phyloP scores from a whole-genome alignment of 1,140 invertebrate genomes.

The Archivesica marissinica region DNA sequence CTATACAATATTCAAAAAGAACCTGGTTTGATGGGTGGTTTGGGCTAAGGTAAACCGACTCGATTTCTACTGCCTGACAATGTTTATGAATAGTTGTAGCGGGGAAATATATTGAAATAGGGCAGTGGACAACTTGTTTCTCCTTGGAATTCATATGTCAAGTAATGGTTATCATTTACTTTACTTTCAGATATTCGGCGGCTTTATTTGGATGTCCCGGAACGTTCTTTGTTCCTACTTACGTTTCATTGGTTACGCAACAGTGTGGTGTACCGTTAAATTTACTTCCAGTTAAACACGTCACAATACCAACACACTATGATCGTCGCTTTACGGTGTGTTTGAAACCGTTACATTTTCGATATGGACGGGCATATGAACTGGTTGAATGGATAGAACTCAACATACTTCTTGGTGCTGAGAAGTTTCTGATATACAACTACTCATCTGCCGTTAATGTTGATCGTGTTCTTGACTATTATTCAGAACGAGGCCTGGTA shows the following conservation, averaged over 20 bases:
- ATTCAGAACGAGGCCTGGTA: conserved; percentile 87
- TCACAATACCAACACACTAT: background rate
- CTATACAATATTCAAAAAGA: no score
- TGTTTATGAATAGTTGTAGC: no score
- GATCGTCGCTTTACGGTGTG: conserved; percentile 90
- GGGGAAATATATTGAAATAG: no score
- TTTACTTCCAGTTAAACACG: conserved; percentile 3
- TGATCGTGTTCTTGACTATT: conserved; percentile 88
- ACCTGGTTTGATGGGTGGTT: no score
- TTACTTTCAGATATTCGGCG: conserved; percentile 26
- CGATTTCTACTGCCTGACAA: no score
- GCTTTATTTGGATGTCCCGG: background rate
- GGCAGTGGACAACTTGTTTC: no score
- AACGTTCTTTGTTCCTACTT: background rate
- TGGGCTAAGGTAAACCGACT: no score
- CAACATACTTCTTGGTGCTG: conserved; percentile 93
- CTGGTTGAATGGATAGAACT: conserved; percentile 97
- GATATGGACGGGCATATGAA: conserved; percentile 91
- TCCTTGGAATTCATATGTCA: no score
- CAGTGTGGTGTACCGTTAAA: conserved; percentile 24
- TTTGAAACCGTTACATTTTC: conserved; percentile 96
- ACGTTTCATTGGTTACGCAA: conserved; percentile 12
- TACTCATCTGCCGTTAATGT: conserved; percentile 92
- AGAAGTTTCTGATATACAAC: conserved; percentile 96
- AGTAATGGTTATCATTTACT: no score